Percentiles rank a stretch among this genome's conserved stretches.
phyloP scores from a whole-genome alignment of 2,113 vertebrate species.

The Heptranchias perlo region DNA sequence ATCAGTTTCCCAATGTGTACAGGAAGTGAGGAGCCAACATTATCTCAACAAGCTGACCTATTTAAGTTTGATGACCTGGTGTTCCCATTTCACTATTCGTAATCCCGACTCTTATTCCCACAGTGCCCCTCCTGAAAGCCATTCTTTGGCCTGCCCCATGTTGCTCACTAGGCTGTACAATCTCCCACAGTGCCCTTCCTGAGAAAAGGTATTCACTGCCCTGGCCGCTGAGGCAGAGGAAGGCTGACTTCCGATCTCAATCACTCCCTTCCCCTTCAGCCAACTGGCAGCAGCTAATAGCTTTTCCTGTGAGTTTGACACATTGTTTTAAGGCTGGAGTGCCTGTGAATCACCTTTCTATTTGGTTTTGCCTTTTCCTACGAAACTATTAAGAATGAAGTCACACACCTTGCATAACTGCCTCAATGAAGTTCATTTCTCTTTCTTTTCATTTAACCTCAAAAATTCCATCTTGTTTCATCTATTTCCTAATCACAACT shows the following conservation, averaged over 20 bases:
- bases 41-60: neutral
- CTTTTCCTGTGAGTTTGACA: constrained; percentile 2
- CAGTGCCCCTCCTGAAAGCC: neutral
- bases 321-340: neutral
- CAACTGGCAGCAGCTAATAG: neutral
- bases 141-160: neutral
- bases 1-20: neutral
- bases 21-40: neutral
- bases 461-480: neutral
- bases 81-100: neutral
- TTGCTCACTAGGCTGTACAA: neutral
- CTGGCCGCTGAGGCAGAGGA: neutral
- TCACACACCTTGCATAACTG: neutral
- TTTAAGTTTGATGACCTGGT: neutral
- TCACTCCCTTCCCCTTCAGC: constrained; percentile 30
- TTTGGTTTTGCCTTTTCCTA: neutral
- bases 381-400: neutral
- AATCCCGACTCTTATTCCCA: neutral
- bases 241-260: constrained; percentile 23
- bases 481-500: neutral
- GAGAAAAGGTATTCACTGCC: neutral
- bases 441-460: neutral
- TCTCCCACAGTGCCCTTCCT: neutral
- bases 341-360: constrained; percentile 10
- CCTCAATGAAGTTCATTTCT: neutral